Conservation (phyloP, 2,797 vertebrate species). For the Hippocampus kuda region DNA sequence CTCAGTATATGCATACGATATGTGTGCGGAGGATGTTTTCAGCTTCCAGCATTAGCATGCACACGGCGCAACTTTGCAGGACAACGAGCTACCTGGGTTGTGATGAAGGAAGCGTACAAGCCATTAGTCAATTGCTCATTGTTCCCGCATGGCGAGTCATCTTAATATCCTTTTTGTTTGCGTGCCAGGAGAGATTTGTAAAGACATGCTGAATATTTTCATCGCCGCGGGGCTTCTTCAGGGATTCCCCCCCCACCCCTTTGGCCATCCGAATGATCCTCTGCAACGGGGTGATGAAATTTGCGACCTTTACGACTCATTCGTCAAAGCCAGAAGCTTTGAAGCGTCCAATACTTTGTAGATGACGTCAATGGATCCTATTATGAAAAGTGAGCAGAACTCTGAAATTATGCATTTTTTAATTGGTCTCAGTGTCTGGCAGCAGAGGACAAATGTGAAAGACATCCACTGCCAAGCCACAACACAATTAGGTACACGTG, state of each 20-base stretch:
- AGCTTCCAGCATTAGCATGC: constrained; percentile 49
- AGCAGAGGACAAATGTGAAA: constrained; percentile 3
- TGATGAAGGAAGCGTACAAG: constrained; percentile 55
- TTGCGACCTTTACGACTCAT: constrained; percentile 27
- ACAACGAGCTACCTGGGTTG: constrained; percentile 54
- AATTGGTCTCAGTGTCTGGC: neutral
- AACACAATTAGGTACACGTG: neutral
- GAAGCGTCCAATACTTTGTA: neutral
- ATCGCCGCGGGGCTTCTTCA: constrained; percentile 61
- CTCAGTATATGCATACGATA: constrained; percentile 4
- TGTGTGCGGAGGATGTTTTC: constrained; percentile 17
- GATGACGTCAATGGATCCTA: neutral
- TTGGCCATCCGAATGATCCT: constrained; percentile 65
- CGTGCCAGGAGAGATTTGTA: constrained; percentile 69
- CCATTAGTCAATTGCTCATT: constrained; percentile 65
- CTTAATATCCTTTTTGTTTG: constrained; percentile 67
- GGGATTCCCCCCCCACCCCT: constrained; percentile 4
- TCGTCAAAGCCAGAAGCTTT: constrained; percentile 1
- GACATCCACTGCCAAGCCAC: neutral
- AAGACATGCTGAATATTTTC: constrained; percentile 66
- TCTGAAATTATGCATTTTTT: constrained; percentile 1
- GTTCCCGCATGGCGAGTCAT: constrained; percentile 59
- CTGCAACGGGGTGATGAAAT: constrained; percentile 66
- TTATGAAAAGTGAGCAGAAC: neutral
- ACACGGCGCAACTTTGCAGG: constrained; percentile 31